Evolutionary conservation across 2,113 vertebrate genomes (phyloP).

Genomic region (Alouatta palliata): DNA sequence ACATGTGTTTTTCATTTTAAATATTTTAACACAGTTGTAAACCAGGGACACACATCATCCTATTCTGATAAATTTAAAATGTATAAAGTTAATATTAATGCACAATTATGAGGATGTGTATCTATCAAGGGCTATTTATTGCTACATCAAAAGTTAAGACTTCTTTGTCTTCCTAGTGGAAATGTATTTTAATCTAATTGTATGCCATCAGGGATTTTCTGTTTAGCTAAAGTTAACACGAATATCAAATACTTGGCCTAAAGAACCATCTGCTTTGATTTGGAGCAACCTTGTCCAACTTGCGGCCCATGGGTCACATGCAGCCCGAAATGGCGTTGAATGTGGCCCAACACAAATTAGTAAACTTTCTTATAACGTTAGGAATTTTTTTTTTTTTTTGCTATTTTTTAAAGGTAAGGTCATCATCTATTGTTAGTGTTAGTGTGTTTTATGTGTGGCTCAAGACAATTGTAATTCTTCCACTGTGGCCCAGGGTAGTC

Average conservation of each 20-base stretch:
- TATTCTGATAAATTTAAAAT: conserved; percentile 28
- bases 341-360: no score
- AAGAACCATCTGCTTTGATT: conserved; percentile 38
- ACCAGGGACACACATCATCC: neutral
- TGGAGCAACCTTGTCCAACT: neutral
- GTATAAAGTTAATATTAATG: conserved; percentile 7
- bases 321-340: no score
- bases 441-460: no score
- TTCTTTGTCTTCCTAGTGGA: conserved; percentile 25
- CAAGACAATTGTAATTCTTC: neutral
- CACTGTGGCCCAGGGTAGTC: neutral
- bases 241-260: neutral
- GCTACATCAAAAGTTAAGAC: neutral
- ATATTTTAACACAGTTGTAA: conserved; percentile 28
- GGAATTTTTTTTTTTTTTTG: no score
- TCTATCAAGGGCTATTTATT: conserved; percentile 9
- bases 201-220: conserved; percentile 14
- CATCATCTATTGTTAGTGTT: neutral
- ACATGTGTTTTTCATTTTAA: neutral
- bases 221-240: conserved; percentile 45
- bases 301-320: no score
- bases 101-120: neutral
- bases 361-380: no score
- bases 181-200: conserved; percentile 54
- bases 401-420: no score